phyloP scores from a whole-genome alignment of 2,113 vertebrate species.

The Taxidea taxus region DNA sequence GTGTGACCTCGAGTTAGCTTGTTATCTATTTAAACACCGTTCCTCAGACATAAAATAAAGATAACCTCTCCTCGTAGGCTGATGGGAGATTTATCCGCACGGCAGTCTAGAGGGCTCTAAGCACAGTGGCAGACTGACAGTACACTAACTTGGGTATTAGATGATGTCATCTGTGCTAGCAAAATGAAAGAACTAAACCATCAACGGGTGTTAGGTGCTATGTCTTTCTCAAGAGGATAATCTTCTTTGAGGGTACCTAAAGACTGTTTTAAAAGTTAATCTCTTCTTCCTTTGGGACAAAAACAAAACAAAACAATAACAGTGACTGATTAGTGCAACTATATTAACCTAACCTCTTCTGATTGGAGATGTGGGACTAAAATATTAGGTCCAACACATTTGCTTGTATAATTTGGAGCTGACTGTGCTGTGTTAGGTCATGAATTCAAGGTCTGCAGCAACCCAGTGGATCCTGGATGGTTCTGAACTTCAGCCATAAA shows the following conservation, averaged over 20 bases:
- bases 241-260: neutral
- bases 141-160: neutral
- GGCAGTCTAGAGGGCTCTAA: neutral
- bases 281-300: conserved; percentile 16
- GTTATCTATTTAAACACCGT: neutral
- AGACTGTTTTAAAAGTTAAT: neutral
- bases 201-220: neutral
- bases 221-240: neutral
- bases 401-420: neutral
- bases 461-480: neutral
- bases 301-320: neutral
- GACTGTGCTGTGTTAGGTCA: neutral
- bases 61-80: neutral
- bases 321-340: neutral
- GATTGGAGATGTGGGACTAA: neutral
- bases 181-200: conserved; percentile 2
- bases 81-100: neutral
- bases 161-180: neutral
- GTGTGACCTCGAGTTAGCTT: neutral
- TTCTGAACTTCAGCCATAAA: conserved; percentile 44
- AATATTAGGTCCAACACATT: neutral
- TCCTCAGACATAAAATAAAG: neutral
- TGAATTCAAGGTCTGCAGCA: neutral
- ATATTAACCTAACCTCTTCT: neutral
- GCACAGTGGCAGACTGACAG: neutral